Evolutionary conservation across 2,888 invertebrate genomes (phyloP).

Genomic region (Mesorhabditis belari): DNA sequence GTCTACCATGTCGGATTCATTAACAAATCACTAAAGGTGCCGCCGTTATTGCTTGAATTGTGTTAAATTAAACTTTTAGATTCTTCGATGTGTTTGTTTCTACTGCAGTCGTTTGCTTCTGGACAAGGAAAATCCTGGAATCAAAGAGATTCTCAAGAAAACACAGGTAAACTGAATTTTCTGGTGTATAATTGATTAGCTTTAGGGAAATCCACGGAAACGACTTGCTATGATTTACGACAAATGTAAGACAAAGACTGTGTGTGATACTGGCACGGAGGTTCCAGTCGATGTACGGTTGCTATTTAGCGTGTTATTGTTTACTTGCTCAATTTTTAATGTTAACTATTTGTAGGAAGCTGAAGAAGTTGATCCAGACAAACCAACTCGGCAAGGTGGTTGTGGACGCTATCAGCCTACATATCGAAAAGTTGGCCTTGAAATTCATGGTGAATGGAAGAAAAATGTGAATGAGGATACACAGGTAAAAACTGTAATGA

Average conservation of each 20-base stretch:
- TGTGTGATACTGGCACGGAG: constrained; percentile 97
- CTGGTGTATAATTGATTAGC: not conserved
- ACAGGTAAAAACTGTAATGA: constrained; percentile 62
- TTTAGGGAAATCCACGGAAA: constrained; percentile 72
- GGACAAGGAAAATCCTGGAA: constrained; percentile 84
- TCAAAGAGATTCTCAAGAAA: constrained; percentile 87
- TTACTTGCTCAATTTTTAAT: constrained; percentile 9
- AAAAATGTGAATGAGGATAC: constrained; percentile 89
- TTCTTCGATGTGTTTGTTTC: constrained; percentile 95
- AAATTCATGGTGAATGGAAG: constrained; percentile 95
- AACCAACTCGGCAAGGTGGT: constrained; percentile 76
- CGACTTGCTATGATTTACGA: constrained; percentile 91
- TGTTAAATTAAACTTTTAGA: constrained; percentile 45
- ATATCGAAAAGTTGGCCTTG: constrained; percentile 79
- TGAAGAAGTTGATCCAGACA: constrained; percentile 31
- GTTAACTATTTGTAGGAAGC: constrained; percentile 11
- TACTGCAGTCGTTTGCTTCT: constrained; percentile 95
- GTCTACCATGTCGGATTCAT: constrained; percentile 97
- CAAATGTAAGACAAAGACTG: constrained; percentile 90
- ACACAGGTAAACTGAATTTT: constrained; percentile 62
- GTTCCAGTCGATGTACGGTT: constrained; percentile 8
- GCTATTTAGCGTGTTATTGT: not conserved
- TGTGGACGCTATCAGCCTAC: constrained; percentile 96
- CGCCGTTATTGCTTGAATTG: constrained; percentile 12
- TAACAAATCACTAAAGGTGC: constrained; percentile 82